A percentile compares a stretch with the other conserved stretches of the same genome.
These are phyloP conservation scores for Desmodus rotundus DNA, from an alignment of 2,113 vertebrate species.

Conservation along the genomic window DNA sequence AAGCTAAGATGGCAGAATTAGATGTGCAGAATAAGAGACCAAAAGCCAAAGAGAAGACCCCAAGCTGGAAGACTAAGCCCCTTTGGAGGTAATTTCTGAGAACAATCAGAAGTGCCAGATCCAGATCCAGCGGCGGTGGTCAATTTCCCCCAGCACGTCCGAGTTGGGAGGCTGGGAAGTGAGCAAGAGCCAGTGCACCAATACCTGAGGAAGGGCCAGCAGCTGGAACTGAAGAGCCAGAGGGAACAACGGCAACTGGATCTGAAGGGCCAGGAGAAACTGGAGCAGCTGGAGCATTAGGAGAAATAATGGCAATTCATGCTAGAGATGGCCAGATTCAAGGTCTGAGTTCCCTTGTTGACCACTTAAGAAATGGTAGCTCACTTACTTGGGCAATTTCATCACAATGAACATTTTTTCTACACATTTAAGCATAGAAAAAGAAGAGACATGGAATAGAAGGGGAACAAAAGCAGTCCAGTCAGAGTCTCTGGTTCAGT, in stretches of 20 bases:
- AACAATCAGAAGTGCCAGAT: constrained; percentile 53
- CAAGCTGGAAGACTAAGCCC: constrained; percentile 43
- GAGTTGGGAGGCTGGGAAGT: constrained; percentile 20
- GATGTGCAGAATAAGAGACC: constrained; percentile 46
- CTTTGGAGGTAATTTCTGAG: constrained; percentile 44
- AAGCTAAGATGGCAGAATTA: constrained; percentile 62
- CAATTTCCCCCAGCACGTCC: constrained; percentile 40
- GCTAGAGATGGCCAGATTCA: constrained; percentile 60
- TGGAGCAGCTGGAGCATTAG: constrained; percentile 76
- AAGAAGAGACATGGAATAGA: constrained; percentile 23
- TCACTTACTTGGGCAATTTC: constrained; percentile 16
- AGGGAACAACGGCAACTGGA: constrained; percentile 69
- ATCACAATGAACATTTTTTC: constrained; percentile 20
- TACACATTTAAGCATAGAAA: constrained; percentile 24
- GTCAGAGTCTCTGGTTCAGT: neutral
- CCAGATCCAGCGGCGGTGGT: constrained; percentile 21
- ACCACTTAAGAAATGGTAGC: neutral
- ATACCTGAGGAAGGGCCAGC: constrained; percentile 73
- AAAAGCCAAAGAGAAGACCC: constrained; percentile 66
- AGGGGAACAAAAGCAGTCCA: neutral
- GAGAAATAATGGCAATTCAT: constrained; percentile 74
- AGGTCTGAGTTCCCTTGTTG: constrained; percentile 7
- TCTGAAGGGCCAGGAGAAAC: constrained; percentile 71
- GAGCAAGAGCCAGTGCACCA: constrained; percentile 53
- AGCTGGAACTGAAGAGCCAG: constrained; percentile 74